Evolutionary conservation across 2,797 vertebrate species (phyloP).

Genomic region (Phoeniculus purpureus): DNA sequence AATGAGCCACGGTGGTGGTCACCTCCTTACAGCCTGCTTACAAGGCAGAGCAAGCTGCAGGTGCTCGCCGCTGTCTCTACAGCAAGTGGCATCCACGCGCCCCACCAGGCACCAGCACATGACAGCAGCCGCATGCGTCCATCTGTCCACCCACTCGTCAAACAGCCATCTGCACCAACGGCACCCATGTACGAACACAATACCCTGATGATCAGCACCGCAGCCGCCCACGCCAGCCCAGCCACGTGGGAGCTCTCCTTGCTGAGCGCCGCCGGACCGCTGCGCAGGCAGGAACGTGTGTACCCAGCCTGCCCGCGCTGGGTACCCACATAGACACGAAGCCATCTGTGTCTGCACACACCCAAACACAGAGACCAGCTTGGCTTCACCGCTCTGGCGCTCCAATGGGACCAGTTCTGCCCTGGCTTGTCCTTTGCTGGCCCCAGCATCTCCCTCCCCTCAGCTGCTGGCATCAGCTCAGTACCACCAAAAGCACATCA

Average conservation of each 20-base stretch:
- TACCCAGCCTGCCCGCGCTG: neutral
- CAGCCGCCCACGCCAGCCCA: neutral
- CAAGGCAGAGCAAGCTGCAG: neutral
- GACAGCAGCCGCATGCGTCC: neutral
- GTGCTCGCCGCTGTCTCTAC: rapidly evolving
- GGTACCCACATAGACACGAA: neutral
- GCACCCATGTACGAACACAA: neutral
- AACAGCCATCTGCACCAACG: neutral
- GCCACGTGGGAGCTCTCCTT: neutral
- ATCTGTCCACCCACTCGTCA: neutral
- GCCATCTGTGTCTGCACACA: neutral
- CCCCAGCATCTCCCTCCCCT: neutral
- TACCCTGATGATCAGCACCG: rapidly evolving
- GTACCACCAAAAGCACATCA: neutral
- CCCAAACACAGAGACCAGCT: neutral
- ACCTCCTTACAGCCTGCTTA: neutral
- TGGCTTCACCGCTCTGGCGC: neutral
- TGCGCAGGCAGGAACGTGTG: rapidly evolving
- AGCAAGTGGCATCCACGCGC: neutral
- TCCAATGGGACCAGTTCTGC: neutral
- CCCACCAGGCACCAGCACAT: neutral
- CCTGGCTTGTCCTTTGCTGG: neutral
- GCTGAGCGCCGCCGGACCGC: rapidly evolving
- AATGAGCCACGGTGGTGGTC: rapidly evolving
- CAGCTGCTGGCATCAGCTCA: neutral